These are phyloP conservation scores for Cloeon dipterum DNA, from an alignment of 2,888 invertebrate genomes.

Conservation along the genomic window DNA sequence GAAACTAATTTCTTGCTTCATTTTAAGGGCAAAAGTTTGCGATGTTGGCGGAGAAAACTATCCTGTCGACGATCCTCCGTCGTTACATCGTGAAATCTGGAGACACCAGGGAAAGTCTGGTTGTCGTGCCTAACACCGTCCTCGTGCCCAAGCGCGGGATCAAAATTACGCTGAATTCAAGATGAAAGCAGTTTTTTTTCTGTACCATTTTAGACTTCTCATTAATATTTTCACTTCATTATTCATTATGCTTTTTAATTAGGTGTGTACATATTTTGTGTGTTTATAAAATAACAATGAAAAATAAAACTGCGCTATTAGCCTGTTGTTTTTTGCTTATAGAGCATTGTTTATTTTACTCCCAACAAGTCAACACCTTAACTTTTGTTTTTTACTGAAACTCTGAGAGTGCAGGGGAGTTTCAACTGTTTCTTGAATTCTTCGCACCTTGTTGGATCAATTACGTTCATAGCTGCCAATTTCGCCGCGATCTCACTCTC, in stretches of 20 bases:
- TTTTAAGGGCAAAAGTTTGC: slow-evolving; percentile 11
- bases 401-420: background rate
- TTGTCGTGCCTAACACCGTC: slow-evolving; percentile 9
- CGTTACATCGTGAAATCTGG: slow-evolving; percentile 10
- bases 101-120: slow-evolving; percentile 12
- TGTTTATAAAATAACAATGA: too few relatives aligned
- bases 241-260: too few relatives aligned
- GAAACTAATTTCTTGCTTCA: background rate
- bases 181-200: background rate
- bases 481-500: background rate
- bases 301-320: too few relatives aligned
- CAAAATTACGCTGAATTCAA: slow-evolving; percentile 12
- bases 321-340: too few relatives aligned
- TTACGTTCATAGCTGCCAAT: background rate
- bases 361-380: too few relatives aligned
- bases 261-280: too few relatives aligned
- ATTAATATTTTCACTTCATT: too few relatives aligned
- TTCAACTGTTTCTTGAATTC: background rate
- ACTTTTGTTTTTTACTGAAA: too few relatives aligned
- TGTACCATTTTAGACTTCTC: too few relatives aligned
- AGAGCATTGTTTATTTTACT: too few relatives aligned
- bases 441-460: background rate
- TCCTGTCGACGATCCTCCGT: slow-evolving; percentile 8
- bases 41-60: slow-evolving; percentile 10
- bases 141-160: slow-evolving; percentile 9